A percentile compares a stretch with the other conserved stretches of the same genome.
These are phyloP conservation scores for Bostrychus sinensis DNA, from an alignment of 2,113 vertebrate species.

Conservation along the genomic window DNA sequence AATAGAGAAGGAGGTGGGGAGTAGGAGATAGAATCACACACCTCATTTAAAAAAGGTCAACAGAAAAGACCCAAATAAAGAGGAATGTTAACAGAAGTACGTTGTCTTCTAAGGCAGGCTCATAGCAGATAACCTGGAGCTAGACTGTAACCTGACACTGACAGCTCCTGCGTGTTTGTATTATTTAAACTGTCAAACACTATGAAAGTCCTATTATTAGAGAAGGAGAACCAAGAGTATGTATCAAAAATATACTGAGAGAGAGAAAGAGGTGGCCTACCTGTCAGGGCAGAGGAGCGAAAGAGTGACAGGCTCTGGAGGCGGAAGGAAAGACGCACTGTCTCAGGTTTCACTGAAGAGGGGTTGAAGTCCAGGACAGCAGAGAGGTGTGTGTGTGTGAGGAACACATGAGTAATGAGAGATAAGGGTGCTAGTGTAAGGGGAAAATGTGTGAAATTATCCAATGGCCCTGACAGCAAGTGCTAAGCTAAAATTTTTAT, in stretches of 20 bases:
- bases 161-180: neutral
- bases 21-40: too few relatives aligned
- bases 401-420: slow-evolving; percentile 35
- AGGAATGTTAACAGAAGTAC: too few relatives aligned
- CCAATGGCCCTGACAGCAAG: too few relatives aligned
- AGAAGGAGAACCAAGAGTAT: neutral
- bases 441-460: too few relatives aligned
- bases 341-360: slow-evolving; percentile 58
- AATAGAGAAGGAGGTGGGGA: too few relatives aligned
- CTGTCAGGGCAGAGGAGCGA: slow-evolving; percentile 28
- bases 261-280: slow-evolving; percentile 34
- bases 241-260: neutral
- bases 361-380: slow-evolving; percentile 76
- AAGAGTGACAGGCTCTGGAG: slow-evolving; percentile 15
- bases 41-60: too few relatives aligned
- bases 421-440: slow-evolving; percentile 44
- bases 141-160: slow-evolving; percentile 13
- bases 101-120: neutral
- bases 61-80: too few relatives aligned
- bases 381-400: slow-evolving; percentile 17
- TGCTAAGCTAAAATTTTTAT: too few relatives aligned
- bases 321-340: slow-evolving; percentile 51
- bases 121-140: neutral
- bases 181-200: neutral
- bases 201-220: neutral